Evolutionary conservation across 2,113 vertebrate genomes (phyloP), one percentile per base, ranked within the genome.

Genomic region (Andinoacara biseriatus): DNA sequence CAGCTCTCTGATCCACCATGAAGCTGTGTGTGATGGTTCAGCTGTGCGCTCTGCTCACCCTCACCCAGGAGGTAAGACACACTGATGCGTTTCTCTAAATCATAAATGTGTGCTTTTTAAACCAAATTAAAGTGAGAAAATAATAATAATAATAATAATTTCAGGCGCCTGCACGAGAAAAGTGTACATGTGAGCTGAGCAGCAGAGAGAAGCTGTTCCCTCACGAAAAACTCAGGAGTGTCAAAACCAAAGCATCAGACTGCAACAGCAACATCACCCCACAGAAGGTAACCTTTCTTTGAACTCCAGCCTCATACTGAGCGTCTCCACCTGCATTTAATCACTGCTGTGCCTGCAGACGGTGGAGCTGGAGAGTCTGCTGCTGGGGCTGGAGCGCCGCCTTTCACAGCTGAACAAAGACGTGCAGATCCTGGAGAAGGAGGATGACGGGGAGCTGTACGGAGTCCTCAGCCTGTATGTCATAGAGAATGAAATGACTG

Each of bases 391-490:
- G 81, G 81, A 93, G 57, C 62, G 31, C 0, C 93, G 94, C 5
- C 62, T 96, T n/a, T 81, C 79, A 1, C 88, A 93, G 86, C 90
- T 96, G 65, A 29, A 77, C 52, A 17, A 83, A 0, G 91, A 94
- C 0, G 40, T 95, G 26, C 74, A 81, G 0, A 52, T 76, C 40
- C 85, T 95, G 86, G 94, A 96, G 84, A 78, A 10, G 29, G 95
- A 95, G 67, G 81, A 95, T 10, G 94, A 96, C 2, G 91, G 88
- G 5, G 80, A 89, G 3, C 89, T 96, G 13, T 95, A 94, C 0
- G 90, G 85, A 5, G 82, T 90, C 3, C 33, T 95, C 56, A 94
- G 94, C 74, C 89, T 95, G 74, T 67, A 90, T 26, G 84, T 96
- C 54, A 89, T 95, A 2, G 84, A 96, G 80, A 94, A 94, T 0